Base-by-base conservation (phyloP, 2,113 vertebrate genomes). In the Bambusicola thoracicus region DNA sequence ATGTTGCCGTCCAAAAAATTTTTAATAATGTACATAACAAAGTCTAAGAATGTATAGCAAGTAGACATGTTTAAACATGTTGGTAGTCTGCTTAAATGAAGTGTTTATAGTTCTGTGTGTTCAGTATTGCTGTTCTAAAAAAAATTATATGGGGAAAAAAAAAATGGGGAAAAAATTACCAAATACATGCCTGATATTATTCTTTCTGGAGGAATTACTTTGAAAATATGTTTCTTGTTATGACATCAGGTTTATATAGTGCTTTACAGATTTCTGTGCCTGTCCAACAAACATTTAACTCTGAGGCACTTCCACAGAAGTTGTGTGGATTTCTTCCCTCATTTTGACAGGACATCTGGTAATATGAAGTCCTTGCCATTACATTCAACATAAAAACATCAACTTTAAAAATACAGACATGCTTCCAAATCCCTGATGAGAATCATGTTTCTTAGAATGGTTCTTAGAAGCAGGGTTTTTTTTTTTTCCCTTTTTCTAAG, bases 11-110 rank as follows among this genome's bases (percentile, higher is more conserved):
- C 83, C 48, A 85, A 87, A 85, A 70, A 74, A 79, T 80, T 79
- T 93, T 90, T 94, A 94, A 86, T 94, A 85, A 92, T 67, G 40
- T 87, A 38, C 40, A 20, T 82, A 92, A 84, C 89, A 72, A 93
- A 90, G 67, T 93, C 92, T 91, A 82, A 87, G 80, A 81, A 83
- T 51, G 13, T 89, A 58, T 74, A 91, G 36, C 72, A 80, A 93
- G 59, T 44, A 87, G 78, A 46, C 24, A 0, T 74, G 75, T 82
- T 93, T 80, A 80, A 94, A 82, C 78, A 62, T 29, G 59, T 53
- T 80, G 92, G 78, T 62, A 62, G 25, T 27, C 44, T 44, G 75
- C 85, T 80, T 87, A 85, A 92, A 80, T 32, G n/a, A 82, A 82
- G 44, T 85, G 78, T 82, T 89, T 93, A 62, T 63, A 77, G 80